Evolutionary conservation across 2,113 vertebrate species (phyloP), one percentile per base, ranked within the genome.

Genomic region (Elachura formosa): DNA sequence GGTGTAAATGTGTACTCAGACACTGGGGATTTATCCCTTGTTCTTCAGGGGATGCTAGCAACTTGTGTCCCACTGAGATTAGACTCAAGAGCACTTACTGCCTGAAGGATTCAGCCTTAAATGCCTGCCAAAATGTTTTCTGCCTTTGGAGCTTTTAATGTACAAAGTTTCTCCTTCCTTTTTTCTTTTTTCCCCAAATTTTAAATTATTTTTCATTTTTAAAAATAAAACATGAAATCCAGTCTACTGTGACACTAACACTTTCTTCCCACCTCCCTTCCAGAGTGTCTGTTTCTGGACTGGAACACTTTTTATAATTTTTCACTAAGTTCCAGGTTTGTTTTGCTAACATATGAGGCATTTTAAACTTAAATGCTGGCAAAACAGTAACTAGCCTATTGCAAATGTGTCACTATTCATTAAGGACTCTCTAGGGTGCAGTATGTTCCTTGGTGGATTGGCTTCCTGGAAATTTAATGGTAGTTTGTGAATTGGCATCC

Each of bases 361-460:
- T 94, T 88, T 89, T 87, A 86, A 84, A 55, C 78, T 31, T 87
- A 94, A 92, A 79, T 76, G 38, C 69, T 91, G 89, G 79, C 55
- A 93, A 43, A 91, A 48, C 59, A 49, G 89, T 87, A 95, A 94
- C 80, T 83, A 89, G 69, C 62, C 66, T 61, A 31, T 81, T 96
- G 68, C 83, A 88, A 89, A 88, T 93, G 74, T 93, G 83, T 87
- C 84, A 38, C 54, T 79, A 33, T 93, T 95, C 76, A 87, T 91
- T 91, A 91, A 94, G 52, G 75, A 68, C 92, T 83, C 77, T 88
- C 80, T 93, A 59, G 88, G 43, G 90, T 93, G 82, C 66, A 84
- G 76, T 76, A n/a, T 49, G 63, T 40, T 93, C 82, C 80, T 94
- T 84, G 54, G 79, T 95, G 89, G 82, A 88, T 92, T 91, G 89